Base-by-base conservation (phyloP, 2,888 invertebrate species). In the Synanthedon andrenaeformis region DNA sequence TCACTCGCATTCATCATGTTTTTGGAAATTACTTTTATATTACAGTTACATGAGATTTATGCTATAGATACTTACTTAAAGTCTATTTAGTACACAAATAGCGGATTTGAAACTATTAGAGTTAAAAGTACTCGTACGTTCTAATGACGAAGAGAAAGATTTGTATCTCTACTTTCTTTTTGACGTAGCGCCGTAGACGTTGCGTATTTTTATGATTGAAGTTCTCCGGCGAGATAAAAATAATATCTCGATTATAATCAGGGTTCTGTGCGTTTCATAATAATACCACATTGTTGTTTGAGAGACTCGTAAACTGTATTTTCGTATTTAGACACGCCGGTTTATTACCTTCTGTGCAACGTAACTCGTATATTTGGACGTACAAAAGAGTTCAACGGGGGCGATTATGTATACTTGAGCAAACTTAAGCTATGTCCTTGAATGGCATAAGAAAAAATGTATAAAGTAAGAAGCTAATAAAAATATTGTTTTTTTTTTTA, bases 341-440 rank as follows among this genome's bases (percentile, higher is more conserved):
- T 35, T 35, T 35, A 35, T 35, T 35, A 35, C 35, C 35, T 35
- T 35, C 35, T 35, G 35, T 35, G 35, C 35, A 35, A 35, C 10
- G 2, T 35, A 17, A 35, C 35, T n/a, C n/a, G n/a, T n/a, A 49
- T 11, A 17, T 17, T 49, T 12, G 12, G 13, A 12, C 65, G 35
- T 71, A 72, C 60, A 72, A 76, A 76, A 79, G 76, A 77, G 64
- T 69, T 76, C 75, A 76, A 79, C 77, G 76, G 67, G 72, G 62
- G 53, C 41, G 17, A 28, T 28, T 28, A 2, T 28, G 35, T 35
- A 23, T 23, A 35, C 10, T 10, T 35, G 35, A 35, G 51, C 48
- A 17, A 55, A 49, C 41, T 54, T 42, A 5, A 23, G 23, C 14
- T 50, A 51, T 41, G 54, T 53, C 42, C 14, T 10, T 45, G 45